Conservation (phyloP, 2,113 vertebrate species). For the Antechinus flavipes region DNA sequence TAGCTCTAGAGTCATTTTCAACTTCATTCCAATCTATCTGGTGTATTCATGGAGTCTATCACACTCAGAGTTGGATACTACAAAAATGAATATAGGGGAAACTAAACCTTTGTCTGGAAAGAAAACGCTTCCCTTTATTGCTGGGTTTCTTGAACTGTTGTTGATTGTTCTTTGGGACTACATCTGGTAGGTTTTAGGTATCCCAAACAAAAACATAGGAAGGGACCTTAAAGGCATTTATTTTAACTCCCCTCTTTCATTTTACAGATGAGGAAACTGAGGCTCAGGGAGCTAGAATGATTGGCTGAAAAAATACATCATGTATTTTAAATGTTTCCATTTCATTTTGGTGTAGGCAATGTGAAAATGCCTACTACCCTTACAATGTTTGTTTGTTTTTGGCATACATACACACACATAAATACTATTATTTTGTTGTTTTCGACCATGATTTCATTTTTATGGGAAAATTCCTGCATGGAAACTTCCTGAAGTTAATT, state of each 20-base stretch:
- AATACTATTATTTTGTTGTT: neutral
- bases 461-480: neutral
- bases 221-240: neutral
- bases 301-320: neutral
- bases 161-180: conserved; percentile 17
- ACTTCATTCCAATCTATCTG: conserved; percentile 17
- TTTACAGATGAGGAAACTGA: neutral
- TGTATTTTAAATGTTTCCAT: neutral
- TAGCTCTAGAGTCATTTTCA: neutral
- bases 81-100: conserved; percentile 18
- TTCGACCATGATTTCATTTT: neutral
- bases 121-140: neutral
- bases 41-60: conserved; percentile 5
- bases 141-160: conserved; percentile 2
- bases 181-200: neutral
- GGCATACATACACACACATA: no score
- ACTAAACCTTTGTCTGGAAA: conserved; percentile 30
- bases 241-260: neutral
- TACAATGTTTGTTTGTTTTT: neutral
- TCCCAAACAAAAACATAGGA: conserved; percentile 18
- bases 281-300: neutral
- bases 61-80: neutral
- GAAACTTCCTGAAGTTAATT: neutral
- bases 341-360: neutral
- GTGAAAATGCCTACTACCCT: neutral